Evolutionary conservation across 35 echinoderm and acorn worm genomes (phyloP).

Genomic region (Amphiura filiformis): DNA sequence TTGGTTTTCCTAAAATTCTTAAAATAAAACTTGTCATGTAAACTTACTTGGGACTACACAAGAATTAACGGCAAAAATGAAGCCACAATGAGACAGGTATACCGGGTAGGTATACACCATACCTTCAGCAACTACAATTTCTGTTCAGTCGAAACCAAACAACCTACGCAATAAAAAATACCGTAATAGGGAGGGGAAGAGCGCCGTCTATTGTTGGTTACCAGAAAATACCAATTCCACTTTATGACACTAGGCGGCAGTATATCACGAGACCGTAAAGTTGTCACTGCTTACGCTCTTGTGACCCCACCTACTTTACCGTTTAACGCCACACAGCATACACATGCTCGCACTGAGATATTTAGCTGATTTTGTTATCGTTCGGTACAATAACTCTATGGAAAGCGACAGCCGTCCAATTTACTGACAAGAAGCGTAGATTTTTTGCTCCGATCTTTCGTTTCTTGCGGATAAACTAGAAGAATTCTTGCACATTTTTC

Average conservation of each 20-base stretch:
- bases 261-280: constrained; percentile 5
- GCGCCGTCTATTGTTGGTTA: too few relatives aligned
- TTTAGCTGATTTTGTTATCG: constrained; percentile 14
- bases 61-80: too few relatives aligned
- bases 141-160: too few relatives aligned
- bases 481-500: background rate
- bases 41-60: too few relatives aligned
- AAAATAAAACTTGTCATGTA: too few relatives aligned
- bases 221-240: too few relatives aligned
- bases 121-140: too few relatives aligned
- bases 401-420: background rate
- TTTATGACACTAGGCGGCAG: background rate
- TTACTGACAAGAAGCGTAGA: background rate
- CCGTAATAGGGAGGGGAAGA: too few relatives aligned
- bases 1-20: too few relatives aligned
- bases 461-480: background rate
- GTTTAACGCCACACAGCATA: background rate
- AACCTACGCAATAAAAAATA: too few relatives aligned
- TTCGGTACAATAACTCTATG: background rate
- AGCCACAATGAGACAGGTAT: too few relatives aligned
- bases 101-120: too few relatives aligned
- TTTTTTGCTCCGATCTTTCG: constrained; percentile 18
- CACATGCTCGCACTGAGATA: background rate
- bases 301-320: constrained; percentile 4
- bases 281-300: constrained; percentile 11